Base-by-base conservation (phyloP, 2,888 invertebrate species). In the Caenorhabditis panamensis region DNA sequence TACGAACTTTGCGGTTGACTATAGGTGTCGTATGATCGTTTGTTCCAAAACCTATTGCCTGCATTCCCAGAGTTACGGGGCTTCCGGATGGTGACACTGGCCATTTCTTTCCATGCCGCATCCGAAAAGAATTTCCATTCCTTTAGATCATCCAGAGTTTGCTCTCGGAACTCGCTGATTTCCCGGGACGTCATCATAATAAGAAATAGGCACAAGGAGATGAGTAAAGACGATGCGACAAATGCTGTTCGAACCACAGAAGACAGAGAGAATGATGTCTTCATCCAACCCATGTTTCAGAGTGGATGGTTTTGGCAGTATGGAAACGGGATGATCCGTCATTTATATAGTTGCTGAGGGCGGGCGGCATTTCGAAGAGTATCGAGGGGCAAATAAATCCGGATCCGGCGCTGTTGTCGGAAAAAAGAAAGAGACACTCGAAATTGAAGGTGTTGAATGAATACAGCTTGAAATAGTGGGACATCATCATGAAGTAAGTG, bases 71-170 rank as follows among this genome's bases (percentile, higher is more conserved):
- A 49, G 26, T 62, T 51, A 49, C 69, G 28, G 4, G 72, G 59
- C 41, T 66, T 64, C 26, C 71, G 18, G 4, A 81, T 69, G 0
- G 61, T 62, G 1, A 67, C 22, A 9, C 41, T 28, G 0, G 77
- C 61, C 44, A 82, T 68, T 44, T 82, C 82, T 36, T 78, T 77
- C 77, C 77, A 82, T 1, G 77, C 82, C 2, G 69, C 73, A 22
- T 82, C 77, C 20, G 82, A 75, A 28, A 73, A 78, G 54, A 54
- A 73, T 68, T 82, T 82, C 82, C 82, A 82, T 20, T 82, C 77
- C n/a, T 78, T 82, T 36, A 82, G 49, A 54, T 82, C 82, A 36
- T 82, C 82, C 18, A 73, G 31, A 31, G 82, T 82, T 20, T 82
- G 58, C 24, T 73, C 68, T 9, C 68, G 36, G 22, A 82, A 73